Evolutionary conservation across 37 sponge, comb jelly and placozoan genomes (phyloP).

Genomic region (Cliona cf. orientalis): DNA sequence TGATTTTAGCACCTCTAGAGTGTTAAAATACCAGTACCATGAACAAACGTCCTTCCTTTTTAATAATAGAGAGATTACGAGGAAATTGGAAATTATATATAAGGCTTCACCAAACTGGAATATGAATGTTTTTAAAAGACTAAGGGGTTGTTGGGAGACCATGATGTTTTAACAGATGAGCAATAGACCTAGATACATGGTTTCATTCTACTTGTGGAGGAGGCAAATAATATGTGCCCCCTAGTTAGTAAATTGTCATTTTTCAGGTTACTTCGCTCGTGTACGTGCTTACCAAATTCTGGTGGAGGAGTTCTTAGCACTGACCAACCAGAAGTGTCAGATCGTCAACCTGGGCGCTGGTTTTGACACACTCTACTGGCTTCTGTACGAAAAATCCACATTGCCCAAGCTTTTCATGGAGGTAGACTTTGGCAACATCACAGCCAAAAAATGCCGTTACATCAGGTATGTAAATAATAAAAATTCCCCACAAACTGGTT

Average conservation of each 20-base stretch:
- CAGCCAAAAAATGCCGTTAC: conserved; percentile 50
- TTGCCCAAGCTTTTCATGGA: conserved; percentile 55
- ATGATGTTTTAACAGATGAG: neutral
- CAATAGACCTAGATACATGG: neutral
- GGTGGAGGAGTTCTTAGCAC: conserved; percentile 50
- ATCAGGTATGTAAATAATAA: conserved; percentile 44
- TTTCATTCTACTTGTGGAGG: conserved; percentile 6
- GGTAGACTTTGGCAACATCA: conserved; percentile 73
- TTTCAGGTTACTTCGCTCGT: conserved; percentile 81
- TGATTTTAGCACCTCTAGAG: too few relatives aligned
- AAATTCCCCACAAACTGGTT: neutral
- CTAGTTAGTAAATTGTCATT: neutral
- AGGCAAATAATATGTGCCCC: neutral
- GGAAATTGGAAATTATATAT: too few relatives aligned
- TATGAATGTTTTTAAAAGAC: too few relatives aligned
- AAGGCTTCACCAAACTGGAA: too few relatives aligned
- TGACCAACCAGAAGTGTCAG: conserved; percentile 60
- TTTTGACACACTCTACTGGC: conserved; percentile 90
- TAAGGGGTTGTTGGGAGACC: too few relatives aligned
- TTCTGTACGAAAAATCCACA: conserved; percentile 34
- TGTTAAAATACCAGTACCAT: too few relatives aligned
- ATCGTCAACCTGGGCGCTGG: conserved; percentile 89
- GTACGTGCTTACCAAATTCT: conserved; percentile 52
- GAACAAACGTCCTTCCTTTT: too few relatives aligned
- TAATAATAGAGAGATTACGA: too few relatives aligned